These are phyloP conservation scores for Cosmopolites sordidus DNA, from an alignment of 2,888 invertebrate species.

Conservation along the genomic window DNA sequence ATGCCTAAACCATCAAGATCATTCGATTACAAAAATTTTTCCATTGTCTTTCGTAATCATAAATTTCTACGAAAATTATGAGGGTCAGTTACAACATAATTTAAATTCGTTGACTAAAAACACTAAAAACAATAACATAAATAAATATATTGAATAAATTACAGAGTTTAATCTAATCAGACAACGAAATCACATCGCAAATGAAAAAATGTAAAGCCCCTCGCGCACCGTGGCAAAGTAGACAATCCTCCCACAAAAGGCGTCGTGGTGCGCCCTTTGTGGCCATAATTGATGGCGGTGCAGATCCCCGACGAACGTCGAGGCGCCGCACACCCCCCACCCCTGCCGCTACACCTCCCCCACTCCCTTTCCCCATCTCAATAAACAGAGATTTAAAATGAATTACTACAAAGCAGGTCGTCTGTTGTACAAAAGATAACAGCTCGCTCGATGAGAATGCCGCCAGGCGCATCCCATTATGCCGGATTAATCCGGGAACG, in stretches of 20 bases:
- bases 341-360: constrained; percentile 26
- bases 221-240: neutral
- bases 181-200: no score
- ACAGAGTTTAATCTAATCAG: no score
- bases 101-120: no score
- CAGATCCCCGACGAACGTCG: neutral
- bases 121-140: no score
- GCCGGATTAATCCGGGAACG: constrained; percentile 41
- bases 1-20: no score
- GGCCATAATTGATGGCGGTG: constrained; percentile 1
- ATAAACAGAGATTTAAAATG: constrained; percentile 47
- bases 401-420: constrained; percentile 50
- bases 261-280: neutral
- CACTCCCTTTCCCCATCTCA: constrained; percentile 40
- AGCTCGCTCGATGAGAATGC: constrained; percentile 43
- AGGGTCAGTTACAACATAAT: no score
- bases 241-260: neutral
- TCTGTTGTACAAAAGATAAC: constrained; percentile 52
- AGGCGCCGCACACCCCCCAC: constrained; percentile 9
- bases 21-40: no score
- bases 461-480: constrained; percentile 43
- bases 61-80: no score
- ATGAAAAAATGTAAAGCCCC: neutral
- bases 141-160: no score
- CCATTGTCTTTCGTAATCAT: no score